phyloP scores from a whole-genome alignment of 2,113 vertebrate species.

The Tachuris rubrigastra region DNA sequence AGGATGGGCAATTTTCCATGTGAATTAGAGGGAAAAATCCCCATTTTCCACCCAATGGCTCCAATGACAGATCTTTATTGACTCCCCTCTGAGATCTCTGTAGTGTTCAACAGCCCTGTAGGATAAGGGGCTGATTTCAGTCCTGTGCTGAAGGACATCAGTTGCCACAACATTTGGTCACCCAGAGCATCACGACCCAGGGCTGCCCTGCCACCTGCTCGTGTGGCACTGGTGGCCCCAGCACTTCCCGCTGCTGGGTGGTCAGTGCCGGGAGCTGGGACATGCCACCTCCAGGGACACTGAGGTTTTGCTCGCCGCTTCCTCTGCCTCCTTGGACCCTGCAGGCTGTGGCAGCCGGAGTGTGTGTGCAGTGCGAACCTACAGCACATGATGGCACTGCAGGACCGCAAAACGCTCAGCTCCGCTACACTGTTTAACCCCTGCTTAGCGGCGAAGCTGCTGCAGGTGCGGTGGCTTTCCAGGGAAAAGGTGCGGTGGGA shows the following conservation, averaged over 20 bases:
- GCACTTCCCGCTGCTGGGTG: no score
- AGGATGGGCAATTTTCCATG: neutral
- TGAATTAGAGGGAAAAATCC: neutral
- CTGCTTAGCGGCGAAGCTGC: neutral
- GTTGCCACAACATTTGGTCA: fast-evolving
- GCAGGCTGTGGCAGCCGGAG: neutral
- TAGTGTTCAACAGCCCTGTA: neutral
- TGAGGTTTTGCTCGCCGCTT: fast-evolving
- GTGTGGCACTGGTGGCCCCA: fast-evolving
- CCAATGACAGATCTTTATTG: neutral
- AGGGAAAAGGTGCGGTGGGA: fast-evolving
- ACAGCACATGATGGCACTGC: conserved; percentile 71
- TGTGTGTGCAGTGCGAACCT: neutral
- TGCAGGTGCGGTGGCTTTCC: neutral
- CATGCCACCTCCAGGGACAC: neutral
- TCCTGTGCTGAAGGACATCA: fast-evolving
- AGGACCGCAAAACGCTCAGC: conserved; percentile 53
- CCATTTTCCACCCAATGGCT: neutral
- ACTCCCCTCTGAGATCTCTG: neutral
- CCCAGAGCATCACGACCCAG: fast-evolving
- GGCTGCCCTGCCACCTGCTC: neutral
- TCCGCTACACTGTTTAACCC: neutral
- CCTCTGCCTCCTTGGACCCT: neutral
- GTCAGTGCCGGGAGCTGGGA: neutral
- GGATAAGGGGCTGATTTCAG: neutral